Base-by-base conservation (phyloP, 1,140 invertebrate species). In the Drosophila aff. region DNA sequence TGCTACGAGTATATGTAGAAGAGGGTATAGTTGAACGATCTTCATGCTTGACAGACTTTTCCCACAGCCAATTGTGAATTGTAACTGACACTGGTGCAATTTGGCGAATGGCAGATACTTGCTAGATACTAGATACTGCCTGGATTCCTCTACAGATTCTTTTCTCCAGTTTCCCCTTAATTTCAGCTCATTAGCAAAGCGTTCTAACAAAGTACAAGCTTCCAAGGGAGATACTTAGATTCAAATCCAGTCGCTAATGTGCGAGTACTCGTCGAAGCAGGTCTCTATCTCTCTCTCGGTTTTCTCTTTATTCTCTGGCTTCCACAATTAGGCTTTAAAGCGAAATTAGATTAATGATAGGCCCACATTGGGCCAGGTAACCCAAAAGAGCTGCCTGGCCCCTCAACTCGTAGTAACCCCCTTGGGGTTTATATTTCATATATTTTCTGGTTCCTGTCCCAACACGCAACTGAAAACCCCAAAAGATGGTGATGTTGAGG, bases 321-420 rank as follows among this genome's bases (percentile, higher is more conserved):
- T 50, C 36, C 63, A 59, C 82, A 86, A 87, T 82, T 79, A 87
- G 36, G 50, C 76, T 67, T 76, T 87, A 82, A 84, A 69, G 85
- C 81, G 80, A 82, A 89, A 90, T 90, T 89, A 89, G 86, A 89
- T 89, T 89, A 90, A 89, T 89, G 85, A 90, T 89, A 84, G 85
- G 55, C 73, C 62, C 83, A 72, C 82, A 85, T 82, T 85, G 72
- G 65, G 47, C 59, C 36, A 72, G 57, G 57, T 44, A 63, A 76
- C 10, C 61, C 68, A 31, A 64, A 60, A 81, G 59, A 76, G 33
- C 21, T 46, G 15, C 9, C 18, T 23, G 9, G n/a, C 36, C 52
- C 66, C 50, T 7, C 16, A 4, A 23, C 2, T 31, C 16, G 10
- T 28, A 50, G 11, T 36, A 36, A 38, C n/a, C 50, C 53, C 53